phyloP scores from a whole-genome alignment of 1,140 invertebrate species.

The Wasmannia auropunctata region DNA sequence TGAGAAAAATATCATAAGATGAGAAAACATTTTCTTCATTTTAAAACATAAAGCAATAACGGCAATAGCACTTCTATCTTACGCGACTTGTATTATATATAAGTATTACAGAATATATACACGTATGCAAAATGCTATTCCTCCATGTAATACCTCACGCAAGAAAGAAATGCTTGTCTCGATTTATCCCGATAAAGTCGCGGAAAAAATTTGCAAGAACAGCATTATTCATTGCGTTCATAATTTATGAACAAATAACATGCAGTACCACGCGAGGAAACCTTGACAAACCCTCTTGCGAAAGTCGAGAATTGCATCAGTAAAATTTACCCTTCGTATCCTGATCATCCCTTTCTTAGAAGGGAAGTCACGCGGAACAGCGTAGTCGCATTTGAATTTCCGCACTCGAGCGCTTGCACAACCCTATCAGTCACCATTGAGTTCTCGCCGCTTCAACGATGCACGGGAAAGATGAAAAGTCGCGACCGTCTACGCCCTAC shows the following conservation, averaged over 20 bases:
- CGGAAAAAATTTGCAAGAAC: neutral
- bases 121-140: too few relatives aligned
- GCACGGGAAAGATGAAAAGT: neutral
- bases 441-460: neutral
- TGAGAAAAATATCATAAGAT: neutral
- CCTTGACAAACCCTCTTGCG: neutral
- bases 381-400: constrained; percentile 4
- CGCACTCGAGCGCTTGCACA: neutral
- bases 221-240: neutral
- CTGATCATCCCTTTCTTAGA: neutral
- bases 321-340: neutral
- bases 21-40: neutral
- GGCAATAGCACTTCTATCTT: neutral
- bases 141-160: neutral
- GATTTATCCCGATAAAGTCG: neutral
- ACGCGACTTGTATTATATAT: too few relatives aligned
- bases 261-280: neutral
- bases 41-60: neutral
- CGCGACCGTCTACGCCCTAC: neutral
- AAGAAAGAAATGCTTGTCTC: neutral
- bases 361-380: neutral
- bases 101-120: neutral
- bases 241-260: neutral
- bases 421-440: neutral
- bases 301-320: neutral